Conservation (phyloP, 2,797 vertebrate species). For the Hirundo rustica region DNA sequence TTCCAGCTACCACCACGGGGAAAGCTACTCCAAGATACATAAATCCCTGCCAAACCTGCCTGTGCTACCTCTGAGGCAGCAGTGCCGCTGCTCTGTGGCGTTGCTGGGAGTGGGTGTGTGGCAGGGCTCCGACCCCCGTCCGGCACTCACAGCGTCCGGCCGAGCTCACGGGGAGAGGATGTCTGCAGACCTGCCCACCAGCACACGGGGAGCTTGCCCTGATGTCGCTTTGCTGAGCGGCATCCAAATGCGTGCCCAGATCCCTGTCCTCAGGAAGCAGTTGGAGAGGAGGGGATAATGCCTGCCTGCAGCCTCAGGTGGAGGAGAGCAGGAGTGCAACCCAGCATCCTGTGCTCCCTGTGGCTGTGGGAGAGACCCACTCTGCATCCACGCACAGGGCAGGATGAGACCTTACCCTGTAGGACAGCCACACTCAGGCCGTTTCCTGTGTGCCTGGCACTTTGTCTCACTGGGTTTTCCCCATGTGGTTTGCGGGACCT, state of each 20-base stretch:
- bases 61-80: background rate
- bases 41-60: slow-evolving; percentile 17
- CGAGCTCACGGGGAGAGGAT: fast-evolving
- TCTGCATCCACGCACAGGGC: background rate
- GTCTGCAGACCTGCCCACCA: background rate
- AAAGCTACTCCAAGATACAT: slow-evolving; percentile 30
- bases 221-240: fast-evolving
- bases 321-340: background rate
- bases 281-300: background rate
- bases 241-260: fast-evolving
- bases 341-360: background rate
- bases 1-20: background rate
- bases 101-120: background rate
- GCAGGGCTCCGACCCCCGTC: background rate
- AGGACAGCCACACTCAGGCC: background rate
- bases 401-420: background rate
- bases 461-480: background rate
- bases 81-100: background rate
- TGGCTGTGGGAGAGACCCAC: background rate
- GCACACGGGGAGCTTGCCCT: fast-evolving
- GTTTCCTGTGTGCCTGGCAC: background rate
- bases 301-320: background rate
- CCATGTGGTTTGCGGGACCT: background rate
- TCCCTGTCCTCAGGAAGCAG: fast-evolving
- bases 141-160: fast-evolving